These are phyloP conservation scores for Tetraneura akinire DNA, from an alignment of 1,140 invertebrate species.

Conservation along the genomic window DNA sequence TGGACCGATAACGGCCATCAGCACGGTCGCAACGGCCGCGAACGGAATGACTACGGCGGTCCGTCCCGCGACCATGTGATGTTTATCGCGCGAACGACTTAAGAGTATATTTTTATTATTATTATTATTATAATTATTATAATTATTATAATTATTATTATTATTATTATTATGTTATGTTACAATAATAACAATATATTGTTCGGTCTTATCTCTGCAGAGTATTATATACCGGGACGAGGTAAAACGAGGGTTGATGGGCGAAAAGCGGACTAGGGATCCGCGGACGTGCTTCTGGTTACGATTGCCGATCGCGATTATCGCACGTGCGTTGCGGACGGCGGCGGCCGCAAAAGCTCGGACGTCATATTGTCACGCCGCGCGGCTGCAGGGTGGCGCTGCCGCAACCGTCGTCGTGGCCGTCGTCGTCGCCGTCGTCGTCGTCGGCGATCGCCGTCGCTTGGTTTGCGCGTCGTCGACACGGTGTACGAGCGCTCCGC, in stretches of 20 bases:
- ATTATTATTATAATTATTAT: too few species aligned
- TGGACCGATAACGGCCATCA: too few species aligned
- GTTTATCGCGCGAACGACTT: too few species aligned
- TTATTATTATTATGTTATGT: too few species aligned
- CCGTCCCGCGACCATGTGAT: not conserved
- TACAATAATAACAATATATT: too few species aligned
- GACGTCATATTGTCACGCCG: slow-evolving; percentile 30
- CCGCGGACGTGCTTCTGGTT: not conserved
- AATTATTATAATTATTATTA: too few species aligned
- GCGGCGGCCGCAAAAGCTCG: slow-evolving; percentile 36
- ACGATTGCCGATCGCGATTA: slow-evolving; percentile 56
- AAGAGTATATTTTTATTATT: too few species aligned
- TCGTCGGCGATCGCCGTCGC: not conserved
- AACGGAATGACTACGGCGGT: not conserved
- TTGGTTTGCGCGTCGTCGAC: slow-evolving; percentile 4
- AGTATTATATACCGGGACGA: too few species aligned
- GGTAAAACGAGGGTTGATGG: too few species aligned
- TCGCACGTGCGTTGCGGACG: slow-evolving; percentile 65
- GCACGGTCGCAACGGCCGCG: not conserved
- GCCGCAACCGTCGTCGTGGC: not conserved
- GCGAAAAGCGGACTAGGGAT: too few species aligned
- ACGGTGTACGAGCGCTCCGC: slow-evolving; percentile 16
- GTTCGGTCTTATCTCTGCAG: too few species aligned
- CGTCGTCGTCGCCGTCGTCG: not conserved
- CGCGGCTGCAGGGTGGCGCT: slow-evolving; percentile 16